Evolutionary conservation across 2,888 invertebrate species (phyloP).

Genomic region (Troilus luridus): DNA sequence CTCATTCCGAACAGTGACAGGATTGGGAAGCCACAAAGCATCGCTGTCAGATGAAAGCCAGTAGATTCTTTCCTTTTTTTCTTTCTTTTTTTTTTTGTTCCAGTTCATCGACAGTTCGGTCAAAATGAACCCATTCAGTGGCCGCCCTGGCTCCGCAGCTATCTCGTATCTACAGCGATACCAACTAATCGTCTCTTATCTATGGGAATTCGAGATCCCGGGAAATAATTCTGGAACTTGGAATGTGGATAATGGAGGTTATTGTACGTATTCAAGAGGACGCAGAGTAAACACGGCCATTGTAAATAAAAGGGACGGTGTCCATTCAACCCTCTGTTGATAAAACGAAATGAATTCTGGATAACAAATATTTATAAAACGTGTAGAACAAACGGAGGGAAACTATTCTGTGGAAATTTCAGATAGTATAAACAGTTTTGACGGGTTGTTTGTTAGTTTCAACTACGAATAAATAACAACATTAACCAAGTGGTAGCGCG

Average conservation of each 20-base stretch:
- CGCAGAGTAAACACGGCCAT: not conserved
- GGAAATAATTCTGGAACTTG: not conserved
- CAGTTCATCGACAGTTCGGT: not conserved
- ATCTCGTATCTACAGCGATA: not conserved
- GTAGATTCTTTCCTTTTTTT: too few relatives aligned
- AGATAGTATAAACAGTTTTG: not conserved
- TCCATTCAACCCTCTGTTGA: not conserved
- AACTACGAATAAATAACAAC: not conserved
- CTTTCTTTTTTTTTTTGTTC: not conserved
- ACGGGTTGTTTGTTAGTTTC: not conserved
- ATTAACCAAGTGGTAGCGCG: too few relatives aligned
- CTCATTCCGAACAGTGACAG: not conserved
- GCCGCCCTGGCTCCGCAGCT: not conserved
- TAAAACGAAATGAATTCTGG: not conserved
- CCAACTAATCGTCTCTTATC: not conserved
- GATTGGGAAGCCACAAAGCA: not conserved
- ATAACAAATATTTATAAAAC: not conserved
- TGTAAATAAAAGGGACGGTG: not conserved
- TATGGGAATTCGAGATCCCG: not conserved
- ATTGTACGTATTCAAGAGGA: not conserved
- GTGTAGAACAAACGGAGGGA: not conserved
- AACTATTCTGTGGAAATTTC: not conserved
- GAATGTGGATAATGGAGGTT: not conserved
- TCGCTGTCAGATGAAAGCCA: not conserved
- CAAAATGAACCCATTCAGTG: slow-evolving; percentile 39